Evolutionary conservation across 2,113 vertebrate species (phyloP).

Genomic region (Sakesphorus luctuosus): DNA sequence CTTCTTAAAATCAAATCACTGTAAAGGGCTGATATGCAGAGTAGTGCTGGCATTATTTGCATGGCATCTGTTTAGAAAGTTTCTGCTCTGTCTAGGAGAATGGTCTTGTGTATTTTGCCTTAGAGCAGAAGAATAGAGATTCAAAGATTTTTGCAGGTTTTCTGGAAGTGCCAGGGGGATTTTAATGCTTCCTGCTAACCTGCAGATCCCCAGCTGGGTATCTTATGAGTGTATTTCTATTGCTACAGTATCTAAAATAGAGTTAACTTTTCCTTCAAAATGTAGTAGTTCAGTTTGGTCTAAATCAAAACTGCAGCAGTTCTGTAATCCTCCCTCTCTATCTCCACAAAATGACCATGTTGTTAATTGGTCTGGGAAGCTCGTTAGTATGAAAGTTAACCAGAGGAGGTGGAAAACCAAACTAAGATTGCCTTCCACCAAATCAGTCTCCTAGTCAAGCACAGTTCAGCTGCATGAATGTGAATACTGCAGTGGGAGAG

Average conservation of each 20-base stretch:
- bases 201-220: background rate
- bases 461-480: background rate
- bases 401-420: background rate
- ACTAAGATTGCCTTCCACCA: background rate
- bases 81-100: background rate
- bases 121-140: background rate
- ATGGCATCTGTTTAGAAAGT: background rate
- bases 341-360: fast-evolving
- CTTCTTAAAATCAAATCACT: background rate
- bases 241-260: fast-evolving
- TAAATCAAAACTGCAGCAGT: background rate
- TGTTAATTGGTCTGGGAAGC: background rate
- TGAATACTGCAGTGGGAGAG: background rate
- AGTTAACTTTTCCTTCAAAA: background rate
- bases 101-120: background rate
- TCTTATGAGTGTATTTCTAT: too few species aligned
- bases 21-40: background rate
- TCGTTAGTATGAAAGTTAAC: background rate
- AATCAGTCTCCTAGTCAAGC: background rate
- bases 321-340: background rate
- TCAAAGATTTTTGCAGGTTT: background rate
- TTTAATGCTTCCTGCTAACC: background rate
- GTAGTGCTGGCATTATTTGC: background rate
- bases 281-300: background rate
- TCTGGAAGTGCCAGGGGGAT: background rate